Conservation (phyloP, 2,797 vertebrate genomes). For the Muraenolepis orangiensis region DNA sequence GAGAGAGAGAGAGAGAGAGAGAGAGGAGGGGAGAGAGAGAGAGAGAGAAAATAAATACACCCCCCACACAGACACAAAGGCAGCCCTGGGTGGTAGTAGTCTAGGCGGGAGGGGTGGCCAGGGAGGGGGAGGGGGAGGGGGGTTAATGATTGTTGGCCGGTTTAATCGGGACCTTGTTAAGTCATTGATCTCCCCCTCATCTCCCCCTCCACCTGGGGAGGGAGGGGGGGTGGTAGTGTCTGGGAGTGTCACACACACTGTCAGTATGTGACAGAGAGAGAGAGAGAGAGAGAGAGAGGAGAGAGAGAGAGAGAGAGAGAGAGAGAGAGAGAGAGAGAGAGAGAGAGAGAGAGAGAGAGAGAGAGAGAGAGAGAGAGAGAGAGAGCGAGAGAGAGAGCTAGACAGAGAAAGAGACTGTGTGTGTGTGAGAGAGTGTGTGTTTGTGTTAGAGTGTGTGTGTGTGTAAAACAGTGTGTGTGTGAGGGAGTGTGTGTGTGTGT, state of each 20-base stretch:
- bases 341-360: too few relatives aligned
- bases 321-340: too few relatives aligned
- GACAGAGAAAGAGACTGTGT: too few relatives aligned
- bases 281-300: too few relatives aligned
- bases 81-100: slow-evolving; percentile 44
- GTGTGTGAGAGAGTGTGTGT: too few relatives aligned
- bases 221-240: slow-evolving; percentile 50
- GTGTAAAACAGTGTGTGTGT: too few relatives aligned
- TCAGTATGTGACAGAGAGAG: slow-evolving; percentile 2
- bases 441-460: too few relatives aligned
- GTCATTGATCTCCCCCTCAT: slow-evolving; percentile 57
- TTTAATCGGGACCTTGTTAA: slow-evolving; percentile 50
- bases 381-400: too few relatives aligned
- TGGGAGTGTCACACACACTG: slow-evolving; percentile 14
- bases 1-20: too few relatives aligned
- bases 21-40: slow-evolving; percentile 8
- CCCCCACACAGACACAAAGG: slow-evolving; percentile 29
- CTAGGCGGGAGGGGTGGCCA: slow-evolving; percentile 21
- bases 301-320: too few relatives aligned
- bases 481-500: too few relatives aligned
- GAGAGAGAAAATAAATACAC: background rate
- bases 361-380: too few relatives aligned
- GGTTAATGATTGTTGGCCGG: slow-evolving; percentile 58
- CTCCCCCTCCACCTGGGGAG: slow-evolving; percentile 66
- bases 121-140: slow-evolving; percentile 42